Evolutionary conservation across 2,113 vertebrate genomes (phyloP).

Genomic region (Elachura formosa): DNA sequence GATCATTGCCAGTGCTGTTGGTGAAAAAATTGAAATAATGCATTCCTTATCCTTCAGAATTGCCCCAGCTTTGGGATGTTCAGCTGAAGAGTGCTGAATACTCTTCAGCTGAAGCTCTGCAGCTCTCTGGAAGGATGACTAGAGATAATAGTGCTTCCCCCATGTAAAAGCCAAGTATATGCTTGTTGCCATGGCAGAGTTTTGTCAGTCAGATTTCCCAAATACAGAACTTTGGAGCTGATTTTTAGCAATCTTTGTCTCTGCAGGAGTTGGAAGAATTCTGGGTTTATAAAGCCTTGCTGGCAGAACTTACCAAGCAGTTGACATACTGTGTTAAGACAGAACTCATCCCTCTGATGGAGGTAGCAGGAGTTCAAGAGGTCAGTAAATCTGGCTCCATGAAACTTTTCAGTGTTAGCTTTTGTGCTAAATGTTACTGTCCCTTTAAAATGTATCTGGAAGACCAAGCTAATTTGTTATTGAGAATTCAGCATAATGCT

Average conservation of each 20-base stretch:
- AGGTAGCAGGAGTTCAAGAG: conserved; percentile 91
- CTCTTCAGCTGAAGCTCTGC: no score
- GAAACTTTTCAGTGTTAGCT: neutral
- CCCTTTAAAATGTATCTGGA: neutral
- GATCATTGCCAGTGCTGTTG: neutral
- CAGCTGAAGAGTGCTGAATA: neutral
- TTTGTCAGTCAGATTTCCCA: neutral
- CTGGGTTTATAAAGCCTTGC: conserved; percentile 88
- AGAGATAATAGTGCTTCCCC: neutral
- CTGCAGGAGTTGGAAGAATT: conserved; percentile 91
- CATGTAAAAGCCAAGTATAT: neutral
- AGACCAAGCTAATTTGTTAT: neutral
- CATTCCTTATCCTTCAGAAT: neutral
- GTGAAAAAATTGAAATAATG: neutral
- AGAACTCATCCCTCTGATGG: conserved; percentile 95
- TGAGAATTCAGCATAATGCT: neutral
- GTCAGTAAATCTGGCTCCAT: conserved; percentile 61
- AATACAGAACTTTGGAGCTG: neutral
- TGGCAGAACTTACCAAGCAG: conserved; percentile 83
- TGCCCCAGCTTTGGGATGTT: neutral
- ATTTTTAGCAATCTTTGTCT: neutral
- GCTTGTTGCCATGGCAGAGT: neutral
- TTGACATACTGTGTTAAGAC: conserved; percentile 89
- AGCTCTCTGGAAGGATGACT: neutral
- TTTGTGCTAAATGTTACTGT: neutral